phyloP scores from a whole-genome alignment of 1,140 invertebrate species.

The Drosophila kurseongensis region DNA sequence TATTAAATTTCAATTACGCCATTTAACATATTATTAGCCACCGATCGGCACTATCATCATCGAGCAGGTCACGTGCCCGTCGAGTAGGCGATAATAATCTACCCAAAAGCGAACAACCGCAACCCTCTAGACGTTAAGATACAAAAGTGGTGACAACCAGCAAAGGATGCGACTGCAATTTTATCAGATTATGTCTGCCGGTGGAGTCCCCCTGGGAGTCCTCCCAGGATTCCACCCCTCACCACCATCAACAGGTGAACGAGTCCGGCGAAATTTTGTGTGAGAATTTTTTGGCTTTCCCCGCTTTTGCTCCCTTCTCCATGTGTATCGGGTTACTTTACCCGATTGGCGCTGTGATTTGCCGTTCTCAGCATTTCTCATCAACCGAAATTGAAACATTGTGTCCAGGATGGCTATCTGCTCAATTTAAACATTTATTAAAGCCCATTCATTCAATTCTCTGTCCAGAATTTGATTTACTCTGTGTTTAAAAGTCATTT shows the following conservation, averaged over 20 bases:
- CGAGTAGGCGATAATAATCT: conserved; percentile 68
- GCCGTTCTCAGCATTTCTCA: conserved; percentile 72
- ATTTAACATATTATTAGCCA: conserved; percentile 77
- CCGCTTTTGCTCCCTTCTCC: conserved; percentile 37
- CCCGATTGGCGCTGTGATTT: conserved; percentile 70
- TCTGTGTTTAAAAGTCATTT: no score
- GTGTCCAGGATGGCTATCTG: conserved; percentile 1
- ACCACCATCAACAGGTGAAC: conserved; percentile 68
- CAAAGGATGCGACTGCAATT: conserved; percentile 67
- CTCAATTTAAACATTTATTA: conserved; percentile 1
- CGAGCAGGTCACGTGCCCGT: conserved; percentile 69
- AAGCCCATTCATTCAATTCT: no score
- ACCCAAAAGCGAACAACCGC: conserved; percentile 51
- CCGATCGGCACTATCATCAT: conserved; percentile 45
- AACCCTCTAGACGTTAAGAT: conserved; percentile 34
- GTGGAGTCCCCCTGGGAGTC: conserved; percentile 48
- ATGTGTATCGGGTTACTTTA: conserved; percentile 60
- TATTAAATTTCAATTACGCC: conserved; percentile 84
- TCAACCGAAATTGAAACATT: conserved; percentile 61
- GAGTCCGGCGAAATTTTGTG: conserved; percentile 49
- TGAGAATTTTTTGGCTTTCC: conserved; percentile 63
- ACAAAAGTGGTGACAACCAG: conserved; percentile 44
- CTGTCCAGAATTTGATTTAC: no score
- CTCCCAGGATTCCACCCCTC: background rate
- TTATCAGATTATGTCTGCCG: conserved; percentile 69